These are phyloP conservation scores for Lordiphosa collinella DNA, from an alignment of 1,140 invertebrate genomes.

Conservation along the genomic window DNA sequence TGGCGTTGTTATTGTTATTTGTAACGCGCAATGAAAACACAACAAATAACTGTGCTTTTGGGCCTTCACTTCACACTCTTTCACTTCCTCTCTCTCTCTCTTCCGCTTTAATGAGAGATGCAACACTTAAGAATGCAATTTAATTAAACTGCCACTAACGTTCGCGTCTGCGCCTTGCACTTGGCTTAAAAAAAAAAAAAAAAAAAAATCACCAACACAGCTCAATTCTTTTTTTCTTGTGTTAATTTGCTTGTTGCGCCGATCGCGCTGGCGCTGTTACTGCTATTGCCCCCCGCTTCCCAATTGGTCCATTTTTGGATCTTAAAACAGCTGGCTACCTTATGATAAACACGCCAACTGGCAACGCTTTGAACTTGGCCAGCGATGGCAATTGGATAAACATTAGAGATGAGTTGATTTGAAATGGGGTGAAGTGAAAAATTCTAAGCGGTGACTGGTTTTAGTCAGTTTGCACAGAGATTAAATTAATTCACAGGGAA, in stretches of 20 bases:
- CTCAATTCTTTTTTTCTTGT: conserved; percentile 9
- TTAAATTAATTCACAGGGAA: too few relatives aligned
- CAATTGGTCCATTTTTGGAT: conserved; percentile 48
- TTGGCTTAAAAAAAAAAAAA: conserved; percentile 11
- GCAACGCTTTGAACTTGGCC: not conserved
- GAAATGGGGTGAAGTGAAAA: too few relatives aligned
- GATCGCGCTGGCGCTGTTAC: conserved; percentile 21
- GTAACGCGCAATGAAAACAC: too few relatives aligned
- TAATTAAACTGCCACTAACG: conserved; percentile 23
- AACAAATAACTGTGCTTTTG: conserved; percentile 1
- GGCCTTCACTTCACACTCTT: conserved; percentile 1
- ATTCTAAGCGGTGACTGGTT: too few relatives aligned
- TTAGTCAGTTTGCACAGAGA: too few relatives aligned
- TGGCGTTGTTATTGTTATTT: too few relatives aligned
- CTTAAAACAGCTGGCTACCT: conserved; percentile 28
- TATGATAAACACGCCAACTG: not conserved
- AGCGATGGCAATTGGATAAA: not conserved
- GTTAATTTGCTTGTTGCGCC: conserved; percentile 24
- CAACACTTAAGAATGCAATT: conserved; percentile 47
- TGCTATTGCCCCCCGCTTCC: not conserved
- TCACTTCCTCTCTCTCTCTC: not conserved
- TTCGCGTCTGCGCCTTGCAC: conserved; percentile 58
- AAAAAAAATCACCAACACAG: conserved; percentile 16
- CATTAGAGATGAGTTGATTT: not conserved
- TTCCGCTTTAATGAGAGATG: conserved; percentile 14